These are phyloP conservation scores for Cheilosia vulpina DNA, from an alignment of 2,888 invertebrate species.

Conservation along the genomic window DNA sequence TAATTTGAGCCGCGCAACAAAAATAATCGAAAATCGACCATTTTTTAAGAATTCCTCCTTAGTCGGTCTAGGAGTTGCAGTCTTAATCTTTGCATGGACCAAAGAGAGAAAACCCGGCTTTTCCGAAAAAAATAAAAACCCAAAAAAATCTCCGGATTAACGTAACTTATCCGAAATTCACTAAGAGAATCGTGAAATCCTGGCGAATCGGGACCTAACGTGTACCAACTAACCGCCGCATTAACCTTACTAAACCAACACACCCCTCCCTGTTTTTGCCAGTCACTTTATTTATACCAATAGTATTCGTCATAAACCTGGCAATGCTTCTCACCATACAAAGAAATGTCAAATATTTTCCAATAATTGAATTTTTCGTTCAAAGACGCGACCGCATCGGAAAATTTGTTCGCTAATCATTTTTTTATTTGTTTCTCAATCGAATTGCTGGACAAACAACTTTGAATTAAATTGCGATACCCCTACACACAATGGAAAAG, in stretches of 20 bases:
- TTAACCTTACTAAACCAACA: not conserved
- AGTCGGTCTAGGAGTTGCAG: no score
- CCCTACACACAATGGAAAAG: constrained; percentile 32
- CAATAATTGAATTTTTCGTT: constrained; percentile 60
- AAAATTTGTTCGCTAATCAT: constrained; percentile 27
- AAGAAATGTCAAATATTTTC: constrained; percentile 55
- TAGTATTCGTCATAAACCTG: constrained; percentile 1
- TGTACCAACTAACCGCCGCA: no score
- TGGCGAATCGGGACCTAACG: no score
- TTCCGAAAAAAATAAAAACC: no score
- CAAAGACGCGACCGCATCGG: constrained; percentile 45
- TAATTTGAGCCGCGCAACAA: no score
- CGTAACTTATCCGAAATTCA: no score
- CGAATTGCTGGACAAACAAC: not conserved
- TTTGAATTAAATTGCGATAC: constrained; percentile 4
- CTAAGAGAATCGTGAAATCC: no score
- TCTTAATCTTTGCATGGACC: no score
- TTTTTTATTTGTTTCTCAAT: constrained; percentile 16
- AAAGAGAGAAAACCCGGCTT: no score
- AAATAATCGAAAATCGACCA: no score
- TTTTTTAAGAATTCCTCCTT: no score
- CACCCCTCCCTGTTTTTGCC: not conserved
- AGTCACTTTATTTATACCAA: constrained; percentile 23
- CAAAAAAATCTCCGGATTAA: no score
- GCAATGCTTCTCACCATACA: constrained; percentile 24